Percentiles rank a stretch among this genome's conserved stretches.
These are phyloP conservation scores for Nebria ingens DNA, from an alignment of 1,140 invertebrate genomes.

Conservation along the genomic window DNA sequence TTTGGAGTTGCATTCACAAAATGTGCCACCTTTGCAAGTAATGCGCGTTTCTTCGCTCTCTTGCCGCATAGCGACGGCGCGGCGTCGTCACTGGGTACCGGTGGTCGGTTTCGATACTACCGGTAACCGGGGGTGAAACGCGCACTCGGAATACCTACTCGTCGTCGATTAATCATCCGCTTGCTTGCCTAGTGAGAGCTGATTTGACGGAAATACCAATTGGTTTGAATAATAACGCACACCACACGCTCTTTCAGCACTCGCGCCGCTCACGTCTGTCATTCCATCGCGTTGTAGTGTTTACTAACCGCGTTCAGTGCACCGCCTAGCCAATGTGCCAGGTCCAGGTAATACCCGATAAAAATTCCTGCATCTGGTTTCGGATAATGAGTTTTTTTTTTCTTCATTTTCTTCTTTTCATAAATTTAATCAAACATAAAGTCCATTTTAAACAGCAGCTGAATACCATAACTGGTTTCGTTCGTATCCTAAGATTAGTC, in stretches of 20 bases:
- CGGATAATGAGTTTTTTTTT: not conserved
- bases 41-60: too few species aligned
- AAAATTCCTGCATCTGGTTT: not conserved
- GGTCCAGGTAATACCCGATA: too few species aligned
- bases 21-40: too few species aligned
- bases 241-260: too few species aligned
- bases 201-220: constrained; percentile 9
- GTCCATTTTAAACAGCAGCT: not conserved
- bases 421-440: not conserved
- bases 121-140: too few species aligned
- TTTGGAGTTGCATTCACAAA: too few species aligned
- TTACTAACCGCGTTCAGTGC: not conserved
- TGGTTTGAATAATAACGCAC: constrained; percentile 8
- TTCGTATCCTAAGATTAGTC: too few species aligned
- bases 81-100: too few species aligned
- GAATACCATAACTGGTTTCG: not conserved
- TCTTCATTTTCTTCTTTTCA: not conserved
- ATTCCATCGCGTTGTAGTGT: not conserved
- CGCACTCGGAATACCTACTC: not conserved
- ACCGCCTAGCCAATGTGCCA: not conserved
- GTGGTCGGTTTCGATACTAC: too few species aligned
- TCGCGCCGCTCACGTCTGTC: not conserved
- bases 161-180: constrained; percentile 6
- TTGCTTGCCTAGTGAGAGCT: not conserved
- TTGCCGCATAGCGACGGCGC: too few species aligned